phyloP scores from a whole-genome alignment of 2,113 vertebrate species.

The Meles meles region DNA sequence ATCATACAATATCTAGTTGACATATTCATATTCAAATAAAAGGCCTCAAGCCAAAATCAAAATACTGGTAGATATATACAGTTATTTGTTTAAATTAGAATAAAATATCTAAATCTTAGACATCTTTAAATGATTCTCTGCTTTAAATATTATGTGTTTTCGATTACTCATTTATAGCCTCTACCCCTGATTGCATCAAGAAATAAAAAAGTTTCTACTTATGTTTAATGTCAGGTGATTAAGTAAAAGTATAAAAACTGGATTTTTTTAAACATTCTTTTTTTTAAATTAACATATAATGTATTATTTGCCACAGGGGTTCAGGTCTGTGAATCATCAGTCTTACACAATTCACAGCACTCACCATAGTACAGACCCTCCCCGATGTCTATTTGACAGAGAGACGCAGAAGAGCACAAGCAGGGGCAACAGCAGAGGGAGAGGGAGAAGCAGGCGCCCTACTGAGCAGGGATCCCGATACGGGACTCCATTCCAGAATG shows the following conservation, averaged over 20 bases:
- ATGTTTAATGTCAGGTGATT: neutral
- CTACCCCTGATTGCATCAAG: neutral
- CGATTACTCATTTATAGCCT: neutral
- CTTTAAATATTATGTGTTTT: neutral
- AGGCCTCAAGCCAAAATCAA: neutral
- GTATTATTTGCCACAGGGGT: too few species aligned
- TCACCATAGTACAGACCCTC: too few species aligned
- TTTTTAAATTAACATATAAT: too few species aligned
- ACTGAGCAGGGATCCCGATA: too few species aligned
- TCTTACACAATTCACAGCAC: too few species aligned
- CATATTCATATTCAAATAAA: neutral
- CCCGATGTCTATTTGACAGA: too few species aligned
- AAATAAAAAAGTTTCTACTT: neutral
- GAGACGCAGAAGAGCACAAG: too few species aligned
- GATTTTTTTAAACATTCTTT: neutral
- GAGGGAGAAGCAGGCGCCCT: too few species aligned
- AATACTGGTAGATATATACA: neutral
- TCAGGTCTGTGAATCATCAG: too few species aligned
- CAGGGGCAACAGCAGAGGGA: too few species aligned
- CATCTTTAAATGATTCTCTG: neutral
- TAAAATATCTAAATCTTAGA: neutral
- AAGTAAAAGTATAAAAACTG: neutral
- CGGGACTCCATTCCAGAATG: too few species aligned
- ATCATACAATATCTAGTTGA: neutral
- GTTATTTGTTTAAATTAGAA: neutral